A percentile compares a stretch with the other conserved stretches of the same genome.
These are phyloP conservation scores for Pollicipes pollicipes DNA, from an alignment of 1,140 invertebrate genomes.

Conservation along the genomic window DNA sequence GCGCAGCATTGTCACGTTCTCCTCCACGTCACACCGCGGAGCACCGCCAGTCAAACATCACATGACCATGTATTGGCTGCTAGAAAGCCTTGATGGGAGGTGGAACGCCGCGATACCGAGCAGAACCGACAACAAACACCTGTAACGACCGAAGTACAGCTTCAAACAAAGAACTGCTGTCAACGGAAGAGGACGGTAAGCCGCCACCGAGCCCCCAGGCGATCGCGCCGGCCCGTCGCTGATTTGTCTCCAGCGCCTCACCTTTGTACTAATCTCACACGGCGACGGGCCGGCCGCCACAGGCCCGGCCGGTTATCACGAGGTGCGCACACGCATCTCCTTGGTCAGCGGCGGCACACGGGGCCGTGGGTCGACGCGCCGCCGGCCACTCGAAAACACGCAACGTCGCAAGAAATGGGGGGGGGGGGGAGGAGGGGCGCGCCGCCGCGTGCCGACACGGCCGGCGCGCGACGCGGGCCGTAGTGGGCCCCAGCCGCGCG, in stretches of 20 bases:
- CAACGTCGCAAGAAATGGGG: not conserved
- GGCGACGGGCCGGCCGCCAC: too few relatives aligned
- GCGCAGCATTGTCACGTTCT: too few relatives aligned
- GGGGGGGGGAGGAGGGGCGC: too few relatives aligned
- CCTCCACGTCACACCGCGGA: too few relatives aligned
- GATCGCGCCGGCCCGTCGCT: not conserved
- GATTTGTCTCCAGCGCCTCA: not conserved
- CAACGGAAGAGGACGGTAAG: not conserved
- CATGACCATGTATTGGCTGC: not conserved
- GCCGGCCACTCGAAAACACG: not conserved
- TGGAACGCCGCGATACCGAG: not conserved
- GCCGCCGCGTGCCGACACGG: too few relatives aligned
- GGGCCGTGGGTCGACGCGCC: too few relatives aligned
- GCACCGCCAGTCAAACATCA: not conserved
- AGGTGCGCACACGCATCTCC: not conserved
- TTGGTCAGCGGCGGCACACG: not conserved
- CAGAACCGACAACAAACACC: too few relatives aligned
- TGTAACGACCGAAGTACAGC: not conserved
- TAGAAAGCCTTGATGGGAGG: not conserved
- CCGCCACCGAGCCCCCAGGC: too few relatives aligned
- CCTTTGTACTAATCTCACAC: not conserved
- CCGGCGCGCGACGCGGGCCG: too few relatives aligned
- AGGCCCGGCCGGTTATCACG: not conserved
- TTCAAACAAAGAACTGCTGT: not conserved
- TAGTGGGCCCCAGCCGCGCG: too few relatives aligned